phyloP scores from a whole-genome alignment of 2,797 vertebrate species.

The Takifugu rubripes region DNA sequence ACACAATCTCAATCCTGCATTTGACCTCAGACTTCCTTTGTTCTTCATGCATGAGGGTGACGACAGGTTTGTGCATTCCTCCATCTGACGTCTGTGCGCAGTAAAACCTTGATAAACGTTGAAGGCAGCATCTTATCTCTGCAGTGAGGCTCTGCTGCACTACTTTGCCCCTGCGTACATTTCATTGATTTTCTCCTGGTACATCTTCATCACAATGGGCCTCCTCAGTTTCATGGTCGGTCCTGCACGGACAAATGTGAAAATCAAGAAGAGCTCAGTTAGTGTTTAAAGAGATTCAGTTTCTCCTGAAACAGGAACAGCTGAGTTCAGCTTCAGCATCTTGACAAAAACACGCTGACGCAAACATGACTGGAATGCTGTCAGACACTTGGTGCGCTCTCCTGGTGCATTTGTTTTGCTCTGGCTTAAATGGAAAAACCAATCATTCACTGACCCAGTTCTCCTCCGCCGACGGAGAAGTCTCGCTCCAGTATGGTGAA shows the following conservation, averaged over 20 bases:
- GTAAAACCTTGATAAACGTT: neutral
- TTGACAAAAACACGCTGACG: too few relatives aligned
- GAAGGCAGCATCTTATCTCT: constrained; percentile 5
- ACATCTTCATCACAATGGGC: constrained; percentile 76
- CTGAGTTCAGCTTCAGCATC: neutral
- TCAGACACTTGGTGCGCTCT: neutral
- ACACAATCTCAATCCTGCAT: too few relatives aligned
- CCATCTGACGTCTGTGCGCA: neutral
- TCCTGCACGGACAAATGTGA: constrained; percentile 54
- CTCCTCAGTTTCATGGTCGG: constrained; percentile 82
- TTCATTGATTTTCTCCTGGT: constrained; percentile 72
- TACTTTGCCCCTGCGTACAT: constrained; percentile 59
- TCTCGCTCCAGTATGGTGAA: constrained; percentile 57
- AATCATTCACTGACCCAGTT: constrained; percentile 65
- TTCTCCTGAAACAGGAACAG: neutral
- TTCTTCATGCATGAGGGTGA: too few relatives aligned
- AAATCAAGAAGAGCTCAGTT: neutral
- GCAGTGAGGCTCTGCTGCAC: constrained; percentile 1
- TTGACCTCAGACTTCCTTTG: too few relatives aligned
- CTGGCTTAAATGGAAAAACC: neutral
- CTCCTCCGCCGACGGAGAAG: constrained; percentile 56
- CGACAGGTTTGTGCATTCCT: too few relatives aligned
- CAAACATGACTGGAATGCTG: constrained; percentile 1
- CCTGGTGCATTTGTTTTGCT: constrained; percentile 1
- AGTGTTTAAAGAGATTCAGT: neutral